phyloP scores from a whole-genome alignment of 2,797 vertebrate species.

The Florisuga fusca region DNA sequence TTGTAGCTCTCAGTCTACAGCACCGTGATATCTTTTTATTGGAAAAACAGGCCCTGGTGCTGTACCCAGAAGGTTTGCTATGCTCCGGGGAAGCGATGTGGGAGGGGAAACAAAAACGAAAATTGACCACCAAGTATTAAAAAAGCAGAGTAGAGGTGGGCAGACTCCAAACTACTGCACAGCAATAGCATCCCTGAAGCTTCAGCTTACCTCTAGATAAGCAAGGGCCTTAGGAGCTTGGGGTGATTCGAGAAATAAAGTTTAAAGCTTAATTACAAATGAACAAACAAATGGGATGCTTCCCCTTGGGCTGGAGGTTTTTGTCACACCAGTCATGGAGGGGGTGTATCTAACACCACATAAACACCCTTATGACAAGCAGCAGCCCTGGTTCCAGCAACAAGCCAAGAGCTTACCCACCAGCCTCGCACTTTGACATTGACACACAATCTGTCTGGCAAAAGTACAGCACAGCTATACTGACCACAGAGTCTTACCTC shows the following conservation, averaged over 20 bases:
- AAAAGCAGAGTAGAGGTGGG: neutral
- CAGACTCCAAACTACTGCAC: neutral
- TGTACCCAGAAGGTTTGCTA: neutral
- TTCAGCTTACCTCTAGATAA: neutral
- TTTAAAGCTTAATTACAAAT: neutral
- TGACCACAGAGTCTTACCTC: neutral
- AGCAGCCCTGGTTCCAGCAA: neutral
- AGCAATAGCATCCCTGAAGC: neutral
- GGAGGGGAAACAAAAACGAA: neutral
- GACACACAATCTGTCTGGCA: neutral
- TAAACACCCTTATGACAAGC: neutral
- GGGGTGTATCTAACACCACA: neutral
- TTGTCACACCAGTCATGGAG: neutral
- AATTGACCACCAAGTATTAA: neutral
- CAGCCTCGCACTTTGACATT: neutral
- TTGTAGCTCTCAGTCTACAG: neutral
- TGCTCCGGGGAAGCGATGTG: neutral
- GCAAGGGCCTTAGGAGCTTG: neutral
- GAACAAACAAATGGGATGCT: neutral
- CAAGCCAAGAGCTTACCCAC: accelerated
- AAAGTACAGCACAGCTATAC: neutral
- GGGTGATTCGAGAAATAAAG: neutral
- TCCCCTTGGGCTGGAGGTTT: neutral
- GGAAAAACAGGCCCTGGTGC: neutral
- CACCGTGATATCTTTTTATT: neutral